phyloP scores from a whole-genome alignment of 2,888 invertebrate genomes.

The Pyrocoelia pectoralis region DNA sequence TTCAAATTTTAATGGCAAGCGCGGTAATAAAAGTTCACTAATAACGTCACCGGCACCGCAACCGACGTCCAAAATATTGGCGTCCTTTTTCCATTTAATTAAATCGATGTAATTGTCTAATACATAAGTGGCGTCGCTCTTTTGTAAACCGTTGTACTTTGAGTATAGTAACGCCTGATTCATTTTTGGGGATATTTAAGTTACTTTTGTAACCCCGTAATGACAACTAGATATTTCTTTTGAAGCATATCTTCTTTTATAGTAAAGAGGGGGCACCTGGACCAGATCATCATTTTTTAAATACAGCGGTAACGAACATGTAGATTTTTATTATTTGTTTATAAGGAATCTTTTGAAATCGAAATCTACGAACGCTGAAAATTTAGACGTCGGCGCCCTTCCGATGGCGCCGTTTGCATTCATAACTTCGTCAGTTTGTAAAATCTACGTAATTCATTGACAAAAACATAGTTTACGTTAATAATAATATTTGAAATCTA shows the following conservation, averaged over 20 bases:
- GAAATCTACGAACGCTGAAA: too few relatives aligned
- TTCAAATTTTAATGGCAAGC: slow-evolving; percentile 65
- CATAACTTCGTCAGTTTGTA: background rate
- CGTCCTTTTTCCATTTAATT: slow-evolving; percentile 61
- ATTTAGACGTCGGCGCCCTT: background rate
- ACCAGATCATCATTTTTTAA: slow-evolving; percentile 32
- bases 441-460: slow-evolving; percentile 13
- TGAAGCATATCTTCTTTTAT: slow-evolving; percentile 40
- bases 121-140: slow-evolving; percentile 69
- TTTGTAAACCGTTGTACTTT: slow-evolving; percentile 72
- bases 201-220: slow-evolving; percentile 27
- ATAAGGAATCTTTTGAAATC: background rate
- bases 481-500: slow-evolving; percentile 21
- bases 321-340: background rate
- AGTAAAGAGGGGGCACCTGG: slow-evolving; percentile 38
- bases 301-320: slow-evolving; percentile 29
- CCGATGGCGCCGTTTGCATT: background rate
- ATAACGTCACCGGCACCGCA: slow-evolving; percentile 78
- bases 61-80: slow-evolving; percentile 72
- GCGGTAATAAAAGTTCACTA: slow-evolving; percentile 68
- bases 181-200: slow-evolving; percentile 55
- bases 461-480: slow-evolving; percentile 14
- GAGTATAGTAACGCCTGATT: slow-evolving; percentile 74
- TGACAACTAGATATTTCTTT: slow-evolving; percentile 33
- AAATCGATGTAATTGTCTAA: slow-evolving; percentile 69